phyloP scores from a whole-genome alignment of 2,113 vertebrate genomes.

The Chaetodon auriga region DNA sequence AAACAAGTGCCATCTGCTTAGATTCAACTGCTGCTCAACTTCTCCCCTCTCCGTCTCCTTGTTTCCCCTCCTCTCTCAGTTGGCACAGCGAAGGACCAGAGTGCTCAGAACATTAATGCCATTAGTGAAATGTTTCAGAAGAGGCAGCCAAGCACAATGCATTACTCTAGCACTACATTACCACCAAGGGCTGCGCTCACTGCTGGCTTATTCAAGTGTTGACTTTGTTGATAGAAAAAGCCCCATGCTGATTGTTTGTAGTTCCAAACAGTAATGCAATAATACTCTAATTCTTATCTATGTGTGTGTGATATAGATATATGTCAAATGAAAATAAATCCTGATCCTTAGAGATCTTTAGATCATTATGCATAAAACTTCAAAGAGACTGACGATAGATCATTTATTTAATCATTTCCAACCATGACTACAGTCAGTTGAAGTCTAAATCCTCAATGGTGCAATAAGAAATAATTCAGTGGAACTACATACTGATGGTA shows the following conservation, averaged over 20 bases:
- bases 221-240: constrained; percentile 1
- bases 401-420: background rate
- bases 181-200: constrained; percentile 59
- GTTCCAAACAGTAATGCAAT: background rate
- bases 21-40: constrained; percentile 82
- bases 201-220: constrained; percentile 38
- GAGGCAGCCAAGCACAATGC: constrained; percentile 84
- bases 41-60: constrained; percentile 56
- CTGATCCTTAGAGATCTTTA: background rate
- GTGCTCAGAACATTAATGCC: constrained; percentile 83
- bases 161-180: constrained; percentile 78
- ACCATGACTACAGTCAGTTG: background rate
- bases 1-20: constrained; percentile 89
- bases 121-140: constrained; percentile 88
- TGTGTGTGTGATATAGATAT: background rate
- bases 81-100: constrained; percentile 78
- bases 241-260: constrained; percentile 3
- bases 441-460: background rate
- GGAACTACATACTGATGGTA: background rate
- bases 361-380: no score
- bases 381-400: background rate
- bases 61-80: constrained; percentile 62
- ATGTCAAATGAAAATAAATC: background rate
- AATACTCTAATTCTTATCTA: background rate
- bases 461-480: background rate